These are phyloP conservation scores for Parazoanthus darwini DNA, from an alignment of 92 coral and sea anemone species.

Conservation along the genomic window DNA sequence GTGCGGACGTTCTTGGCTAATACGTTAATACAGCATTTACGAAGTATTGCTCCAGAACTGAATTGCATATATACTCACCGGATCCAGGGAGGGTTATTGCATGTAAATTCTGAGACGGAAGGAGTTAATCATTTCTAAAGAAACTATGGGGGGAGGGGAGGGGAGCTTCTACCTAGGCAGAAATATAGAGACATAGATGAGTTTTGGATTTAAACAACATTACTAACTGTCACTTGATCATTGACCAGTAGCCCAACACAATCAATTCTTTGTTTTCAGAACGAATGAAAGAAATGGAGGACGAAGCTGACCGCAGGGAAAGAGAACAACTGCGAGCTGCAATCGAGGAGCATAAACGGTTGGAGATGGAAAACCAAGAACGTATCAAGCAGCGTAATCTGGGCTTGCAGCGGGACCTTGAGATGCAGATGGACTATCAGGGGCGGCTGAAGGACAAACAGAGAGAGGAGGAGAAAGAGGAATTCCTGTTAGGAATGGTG, in stretches of 20 bases:
- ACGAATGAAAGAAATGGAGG: slow-evolving; percentile 69
- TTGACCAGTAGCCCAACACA: neutral
- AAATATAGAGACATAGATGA: too few relatives aligned
- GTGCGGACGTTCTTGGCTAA: neutral
- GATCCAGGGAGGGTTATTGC: too few relatives aligned
- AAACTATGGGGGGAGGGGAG: neutral
- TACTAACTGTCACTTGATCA: neutral
- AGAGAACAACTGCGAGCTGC: slow-evolving; percentile 75
- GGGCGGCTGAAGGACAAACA: slow-evolving; percentile 67
- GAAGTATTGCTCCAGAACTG: too few relatives aligned
- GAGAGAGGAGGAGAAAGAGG: slow-evolving; percentile 81
- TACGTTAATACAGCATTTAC: too few relatives aligned
- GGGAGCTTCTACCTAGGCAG: neutral
- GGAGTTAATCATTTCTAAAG: neutral
- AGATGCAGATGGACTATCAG: slow-evolving; percentile 95
- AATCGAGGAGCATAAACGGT: slow-evolving; percentile 86
- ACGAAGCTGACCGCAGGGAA: slow-evolving; percentile 74
- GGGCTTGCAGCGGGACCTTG: slow-evolving; percentile 78
- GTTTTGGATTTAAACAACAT: neutral
- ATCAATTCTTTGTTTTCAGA: slow-evolving; percentile 35
- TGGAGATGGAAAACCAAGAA: slow-evolving; percentile 81
- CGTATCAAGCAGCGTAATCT: slow-evolving; percentile 77
- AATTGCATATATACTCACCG: too few relatives aligned
- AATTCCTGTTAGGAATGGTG: slow-evolving; percentile 91
- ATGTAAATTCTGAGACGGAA: too few relatives aligned